Conservation (phyloP, 2,113 vertebrate species). For the Miniopterus natalensis region DNA sequence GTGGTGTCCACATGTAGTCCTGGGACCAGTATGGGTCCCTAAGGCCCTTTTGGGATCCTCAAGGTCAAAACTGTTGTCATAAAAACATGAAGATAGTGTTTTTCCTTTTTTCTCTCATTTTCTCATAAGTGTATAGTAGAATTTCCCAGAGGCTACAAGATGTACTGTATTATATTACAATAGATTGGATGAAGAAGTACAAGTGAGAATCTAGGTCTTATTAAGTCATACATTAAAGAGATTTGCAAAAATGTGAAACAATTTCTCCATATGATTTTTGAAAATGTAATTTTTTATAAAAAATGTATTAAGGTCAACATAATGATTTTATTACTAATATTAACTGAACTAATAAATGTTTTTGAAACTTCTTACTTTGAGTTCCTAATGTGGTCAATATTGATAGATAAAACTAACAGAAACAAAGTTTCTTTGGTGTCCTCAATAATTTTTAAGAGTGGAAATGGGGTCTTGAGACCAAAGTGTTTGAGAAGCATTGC, state of each 20-base stretch:
- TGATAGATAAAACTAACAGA: background rate
- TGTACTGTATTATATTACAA: background rate
- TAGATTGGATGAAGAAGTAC: background rate
- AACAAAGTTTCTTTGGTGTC: background rate
- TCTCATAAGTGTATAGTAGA: background rate
- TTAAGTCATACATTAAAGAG: background rate
- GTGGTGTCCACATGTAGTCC: background rate
- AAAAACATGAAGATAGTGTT: background rate
- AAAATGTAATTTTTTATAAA: constrained; percentile 15
- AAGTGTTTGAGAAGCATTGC: background rate
- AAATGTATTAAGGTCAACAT: background rate
- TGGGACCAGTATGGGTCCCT: background rate
- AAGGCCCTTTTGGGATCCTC: background rate
- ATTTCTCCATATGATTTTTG: background rate
- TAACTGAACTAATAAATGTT: constrained; percentile 2
- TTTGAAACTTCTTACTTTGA: background rate
- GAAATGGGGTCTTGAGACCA: background rate
- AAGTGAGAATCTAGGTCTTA: background rate
- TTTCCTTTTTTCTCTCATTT: background rate
- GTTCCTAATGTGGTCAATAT: background rate
- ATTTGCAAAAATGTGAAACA: background rate
- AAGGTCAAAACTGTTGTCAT: background rate
- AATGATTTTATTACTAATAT: background rate
- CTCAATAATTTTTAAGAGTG: background rate
- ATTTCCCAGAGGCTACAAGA: background rate